These are phyloP conservation scores for Gonioctena quinquepunctata DNA, from an alignment of 1,140 invertebrate genomes.

Conservation along the genomic window DNA sequence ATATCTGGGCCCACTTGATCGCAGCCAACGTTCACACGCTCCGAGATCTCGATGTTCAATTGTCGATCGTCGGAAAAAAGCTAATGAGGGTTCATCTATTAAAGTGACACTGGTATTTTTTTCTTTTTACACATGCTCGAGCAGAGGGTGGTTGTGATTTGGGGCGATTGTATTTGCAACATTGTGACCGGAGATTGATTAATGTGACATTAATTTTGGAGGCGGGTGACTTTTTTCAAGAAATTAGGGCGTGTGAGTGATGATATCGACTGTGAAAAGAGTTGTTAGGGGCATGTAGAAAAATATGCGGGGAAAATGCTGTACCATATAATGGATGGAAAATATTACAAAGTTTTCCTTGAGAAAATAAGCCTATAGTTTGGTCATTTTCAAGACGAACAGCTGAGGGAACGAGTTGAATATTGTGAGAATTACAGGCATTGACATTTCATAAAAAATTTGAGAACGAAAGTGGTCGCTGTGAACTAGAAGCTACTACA, in stretches of 20 bases:
- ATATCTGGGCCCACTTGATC: conserved; percentile 43
- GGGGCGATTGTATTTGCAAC: conserved; percentile 19
- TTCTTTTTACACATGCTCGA: conserved; percentile 33
- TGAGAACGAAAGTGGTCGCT: too few species aligned
- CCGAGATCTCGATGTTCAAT: conserved; percentile 35
- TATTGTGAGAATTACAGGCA: too few species aligned
- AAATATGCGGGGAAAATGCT: too few species aligned
- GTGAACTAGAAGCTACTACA: too few species aligned
- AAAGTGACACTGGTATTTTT: conserved; percentile 46
- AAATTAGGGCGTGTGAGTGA: conserved; percentile 33
- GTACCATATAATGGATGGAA: too few species aligned
- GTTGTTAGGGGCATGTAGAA: not conserved
- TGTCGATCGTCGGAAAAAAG: conserved; percentile 40
- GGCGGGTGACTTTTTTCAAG: conserved; percentile 36
- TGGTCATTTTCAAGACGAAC: too few species aligned
- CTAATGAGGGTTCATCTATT: conserved; percentile 48
- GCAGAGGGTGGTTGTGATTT: conserved; percentile 34
- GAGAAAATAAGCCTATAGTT: too few species aligned
- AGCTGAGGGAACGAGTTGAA: too few species aligned
- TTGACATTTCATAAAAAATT: too few species aligned
- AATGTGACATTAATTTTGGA: conserved; percentile 46
- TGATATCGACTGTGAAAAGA: not conserved
- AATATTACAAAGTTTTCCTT: too few species aligned
- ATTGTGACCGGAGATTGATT: conserved; percentile 35
- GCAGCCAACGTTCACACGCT: conserved; percentile 43